phyloP scores from a whole-genome alignment of 2,113 vertebrate species.

The Pluvialis apricaria region DNA sequence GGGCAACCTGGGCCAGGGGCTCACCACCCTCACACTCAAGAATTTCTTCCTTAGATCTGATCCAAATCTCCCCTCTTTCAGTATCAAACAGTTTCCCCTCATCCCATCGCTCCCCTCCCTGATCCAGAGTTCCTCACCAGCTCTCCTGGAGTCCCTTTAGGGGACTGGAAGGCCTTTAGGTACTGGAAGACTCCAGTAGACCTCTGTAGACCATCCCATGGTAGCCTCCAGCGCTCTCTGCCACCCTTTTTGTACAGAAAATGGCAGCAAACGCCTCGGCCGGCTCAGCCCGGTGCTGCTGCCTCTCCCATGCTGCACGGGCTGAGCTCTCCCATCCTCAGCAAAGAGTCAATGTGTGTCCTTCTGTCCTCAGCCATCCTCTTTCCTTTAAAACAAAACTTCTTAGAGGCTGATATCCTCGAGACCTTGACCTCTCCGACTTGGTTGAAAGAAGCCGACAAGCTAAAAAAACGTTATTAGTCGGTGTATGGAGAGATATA shows the following conservation, averaged over 20 bases:
- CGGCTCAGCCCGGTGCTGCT: background rate
- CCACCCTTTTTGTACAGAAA: background rate
- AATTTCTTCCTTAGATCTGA: background rate
- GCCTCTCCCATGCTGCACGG: rapidly evolving
- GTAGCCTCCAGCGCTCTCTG: background rate
- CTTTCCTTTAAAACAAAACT: background rate
- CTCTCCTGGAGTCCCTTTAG: background rate
- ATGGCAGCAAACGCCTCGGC: rapidly evolving
- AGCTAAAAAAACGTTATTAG: background rate
- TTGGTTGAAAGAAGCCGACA: background rate
- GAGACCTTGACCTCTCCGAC: background rate
- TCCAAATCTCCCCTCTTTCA: background rate
- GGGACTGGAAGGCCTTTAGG: background rate
- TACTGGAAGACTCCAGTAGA: background rate
- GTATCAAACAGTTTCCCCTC: background rate
- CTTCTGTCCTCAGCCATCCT: background rate
- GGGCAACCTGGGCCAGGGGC: background rate
- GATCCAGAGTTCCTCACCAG: background rate
- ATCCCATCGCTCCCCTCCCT: background rate
- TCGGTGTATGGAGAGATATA: rapidly evolving
- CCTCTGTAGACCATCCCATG: background rate
- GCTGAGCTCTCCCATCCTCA: background rate
- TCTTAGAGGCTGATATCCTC: background rate
- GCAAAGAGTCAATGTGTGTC: background rate
- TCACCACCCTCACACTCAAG: background rate